Base-by-base conservation (phyloP, 1,140 invertebrate species). In the Heterodera carotae region DNA sequence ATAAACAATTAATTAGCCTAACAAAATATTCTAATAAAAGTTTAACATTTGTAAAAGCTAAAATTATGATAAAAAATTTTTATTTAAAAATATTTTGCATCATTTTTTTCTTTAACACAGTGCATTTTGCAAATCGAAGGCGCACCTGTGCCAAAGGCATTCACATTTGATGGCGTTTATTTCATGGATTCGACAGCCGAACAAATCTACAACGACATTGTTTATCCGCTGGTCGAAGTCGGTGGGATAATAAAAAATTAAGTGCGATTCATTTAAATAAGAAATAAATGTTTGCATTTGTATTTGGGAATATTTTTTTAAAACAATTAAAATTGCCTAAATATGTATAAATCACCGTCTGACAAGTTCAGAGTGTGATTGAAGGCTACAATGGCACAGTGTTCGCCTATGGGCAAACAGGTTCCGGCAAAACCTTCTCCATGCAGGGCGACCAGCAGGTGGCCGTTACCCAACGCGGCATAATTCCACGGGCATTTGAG, bases 401-500 rank as follows among this genome's bases (percentile, higher is more conserved):
- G 64, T 91, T 91, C 86, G 90, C 90, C n/a, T 91, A 91, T 86
- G 90, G 90, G 18, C 90, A 91, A 82, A 91, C 90, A 67, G 90
- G 90, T 15, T 89, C 89, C 48, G 90, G 90, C n/a, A 91, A 91
- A 80, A 90, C 90, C 22, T 91, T 89, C 79, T 89, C 89, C 6
- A 91, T 91, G 90, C 90, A 94, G 92, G 84, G 90, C 91, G 78
- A 84, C 87, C 25, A 88, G 89, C 76, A 91, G 90, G 66, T 72
- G 88, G 1, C 88, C 86, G 7, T 91, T 89, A 18, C 48, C 1
- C 90, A 91, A 83, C 89, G 91, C 83, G 93, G 93, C 27, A 92
- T 94, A 76, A 94, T 96, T 84, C 94, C 94, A 12, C 90, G 93
- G 75, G 91, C 93, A 3, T 92, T 96, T 88, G 94, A 95, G 85